These are phyloP conservation scores for Axea sp. DNA, from an alignment of 2,888 invertebrate species.

Conservation along the genomic window DNA sequence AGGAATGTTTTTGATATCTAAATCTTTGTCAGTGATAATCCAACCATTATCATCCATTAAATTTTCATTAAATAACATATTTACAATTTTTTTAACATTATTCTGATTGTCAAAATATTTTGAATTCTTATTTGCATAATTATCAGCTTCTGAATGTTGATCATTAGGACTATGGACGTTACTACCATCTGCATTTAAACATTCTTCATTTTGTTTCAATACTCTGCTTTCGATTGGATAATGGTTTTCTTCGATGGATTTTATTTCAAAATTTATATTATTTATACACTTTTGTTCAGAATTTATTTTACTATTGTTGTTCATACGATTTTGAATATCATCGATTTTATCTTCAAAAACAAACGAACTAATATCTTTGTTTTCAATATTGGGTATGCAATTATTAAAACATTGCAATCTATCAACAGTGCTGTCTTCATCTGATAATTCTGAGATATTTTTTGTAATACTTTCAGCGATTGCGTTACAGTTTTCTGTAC, in stretches of 20 bases:
- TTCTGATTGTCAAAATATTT: no score
- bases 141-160: background rate
- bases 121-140: background rate
- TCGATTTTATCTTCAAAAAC: constrained; percentile 54
- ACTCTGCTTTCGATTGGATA: background rate
- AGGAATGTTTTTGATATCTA: constrained; percentile 29
- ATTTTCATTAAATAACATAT: constrained; percentile 64
- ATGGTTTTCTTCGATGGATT: no score
- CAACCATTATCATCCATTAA: constrained; percentile 77
- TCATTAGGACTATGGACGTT: background rate
- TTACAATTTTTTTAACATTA: no score
- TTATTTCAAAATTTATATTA: no score
- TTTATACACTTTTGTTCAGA: no score
- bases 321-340: constrained; percentile 5
- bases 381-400: constrained; percentile 49
- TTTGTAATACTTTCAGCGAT: constrained; percentile 49
- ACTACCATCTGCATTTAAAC: background rate
- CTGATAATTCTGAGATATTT: constrained; percentile 44
- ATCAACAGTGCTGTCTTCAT: constrained; percentile 50
- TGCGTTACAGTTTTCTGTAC: constrained; percentile 54
- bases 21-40: constrained; percentile 70
- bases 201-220: background rate
- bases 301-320: constrained; percentile 15
- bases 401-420: constrained; percentile 60
- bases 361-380: constrained; percentile 46